Base-by-base conservation (phyloP, 2,888 invertebrate genomes). In the Herminia tarsipennalis region DNA sequence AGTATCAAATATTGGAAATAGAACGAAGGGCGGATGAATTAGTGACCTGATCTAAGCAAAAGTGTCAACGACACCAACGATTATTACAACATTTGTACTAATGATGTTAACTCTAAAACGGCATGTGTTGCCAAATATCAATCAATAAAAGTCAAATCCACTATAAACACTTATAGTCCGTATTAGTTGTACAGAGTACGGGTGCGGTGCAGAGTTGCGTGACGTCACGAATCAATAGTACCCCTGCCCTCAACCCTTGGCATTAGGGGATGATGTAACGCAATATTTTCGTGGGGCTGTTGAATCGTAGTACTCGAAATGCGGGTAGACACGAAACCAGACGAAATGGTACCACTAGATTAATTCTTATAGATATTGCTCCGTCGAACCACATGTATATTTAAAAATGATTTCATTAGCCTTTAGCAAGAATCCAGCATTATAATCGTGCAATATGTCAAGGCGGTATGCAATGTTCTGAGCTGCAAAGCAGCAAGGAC, bases 221-320 rank as follows among this genome's bases (percentile, higher is more conserved):
- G 78, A 79, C 80, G 79, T 80, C 79, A 80, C 64, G 33, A 65
- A 69, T 80, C 79, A 59, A 78, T 80, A 70, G 22, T 41, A 53
- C 48, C 44, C 54, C 58, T 56, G 56, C 53, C 61, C 65, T 66
- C 55, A 63, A 53, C 69, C 51, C 65, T 61, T 40, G 29, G 41
- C 47, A 47, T 50, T 54, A 54, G 58, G 45, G 45, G 66, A 56
- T 78, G 76, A 78, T 78, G 76, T 78, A 80, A 79, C 68, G 55
- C 56, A 59, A 68, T 65, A 68, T 66, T 66, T 66, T 66, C 44
- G 51, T 53, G 44, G 44, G 37, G 56, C 40, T 53, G 46, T 67
- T 60, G 49, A 60, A 63, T 56, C 47, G 49, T 59, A 62, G 49
- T 63, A 59, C 48, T 45, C 51, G 12, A 54, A 56, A 51, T 54